These are phyloP conservation scores for Gonioctena quinquepunctata DNA, from an alignment of 1,140 invertebrate genomes.

Conservation along the genomic window DNA sequence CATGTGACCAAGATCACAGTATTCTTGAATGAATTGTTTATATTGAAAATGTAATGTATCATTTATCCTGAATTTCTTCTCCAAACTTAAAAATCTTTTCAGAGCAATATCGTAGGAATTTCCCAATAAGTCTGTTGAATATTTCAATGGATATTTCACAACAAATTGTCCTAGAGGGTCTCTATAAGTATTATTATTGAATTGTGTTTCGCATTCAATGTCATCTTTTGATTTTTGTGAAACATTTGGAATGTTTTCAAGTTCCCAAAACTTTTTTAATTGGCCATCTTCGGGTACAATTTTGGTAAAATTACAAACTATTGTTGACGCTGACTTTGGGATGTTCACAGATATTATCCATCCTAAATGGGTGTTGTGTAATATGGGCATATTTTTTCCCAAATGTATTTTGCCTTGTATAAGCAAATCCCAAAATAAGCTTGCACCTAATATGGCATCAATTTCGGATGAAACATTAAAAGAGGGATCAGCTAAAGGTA, in stretches of 20 bases:
- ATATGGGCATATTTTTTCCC: slow-evolving; percentile 33
- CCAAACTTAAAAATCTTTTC: slow-evolving; percentile 20
- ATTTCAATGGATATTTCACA: slow-evolving; percentile 40
- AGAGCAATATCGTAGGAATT: slow-evolving; percentile 25
- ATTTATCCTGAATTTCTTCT: slow-evolving; percentile 22
- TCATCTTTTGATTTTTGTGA: slow-evolving; percentile 35
- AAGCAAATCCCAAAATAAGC: slow-evolving; percentile 32
- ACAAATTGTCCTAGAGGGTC: slow-evolving; percentile 34
- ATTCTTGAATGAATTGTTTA: slow-evolving; percentile 47
- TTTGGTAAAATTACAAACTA: background rate
- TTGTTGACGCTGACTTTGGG: background rate
- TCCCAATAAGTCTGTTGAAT: slow-evolving; percentile 24
- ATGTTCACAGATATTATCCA: slow-evolving; percentile 39
- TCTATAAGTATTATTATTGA: slow-evolving; percentile 31
- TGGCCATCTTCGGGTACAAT: slow-evolving; percentile 14
- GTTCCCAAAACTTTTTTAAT: slow-evolving; percentile 38
- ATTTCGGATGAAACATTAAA: slow-evolving; percentile 31
- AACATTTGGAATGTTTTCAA: slow-evolving; percentile 33
- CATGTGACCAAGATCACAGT: slow-evolving; percentile 44
- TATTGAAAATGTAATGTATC: slow-evolving; percentile 26
- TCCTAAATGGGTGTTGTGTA: slow-evolving; percentile 48
- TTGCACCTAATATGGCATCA: slow-evolving; percentile 40
- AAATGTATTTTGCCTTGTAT: slow-evolving; percentile 37
- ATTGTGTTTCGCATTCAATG: slow-evolving; percentile 40
- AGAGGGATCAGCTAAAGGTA: slow-evolving; percentile 35